These are phyloP conservation scores for Carcinoscorpius rotundicauda DNA, from an alignment of 1,140 invertebrate genomes.

Conservation along the genomic window DNA sequence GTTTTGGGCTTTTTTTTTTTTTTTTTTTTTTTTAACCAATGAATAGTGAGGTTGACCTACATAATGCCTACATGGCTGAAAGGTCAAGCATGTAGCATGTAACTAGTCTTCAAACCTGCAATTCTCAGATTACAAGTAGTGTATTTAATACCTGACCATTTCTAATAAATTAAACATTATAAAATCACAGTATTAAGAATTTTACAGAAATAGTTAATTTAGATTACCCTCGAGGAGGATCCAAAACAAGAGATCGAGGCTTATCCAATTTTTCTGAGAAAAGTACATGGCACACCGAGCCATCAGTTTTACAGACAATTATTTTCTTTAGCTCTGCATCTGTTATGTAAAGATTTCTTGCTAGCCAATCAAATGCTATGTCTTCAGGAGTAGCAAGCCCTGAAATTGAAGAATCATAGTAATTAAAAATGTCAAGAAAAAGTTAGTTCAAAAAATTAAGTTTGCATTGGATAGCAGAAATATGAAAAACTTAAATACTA, in stretches of 20 bases:
- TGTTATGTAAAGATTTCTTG: constrained; percentile 42
- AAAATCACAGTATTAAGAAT: too few species aligned
- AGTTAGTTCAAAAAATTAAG: constrained; percentile 26
- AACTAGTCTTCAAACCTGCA: too few species aligned
- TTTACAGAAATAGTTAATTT: not conserved
- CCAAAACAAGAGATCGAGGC: constrained; percentile 23
- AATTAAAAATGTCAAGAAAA: too few species aligned
- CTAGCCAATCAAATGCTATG: constrained; percentile 42
- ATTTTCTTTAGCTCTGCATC: constrained; percentile 34
- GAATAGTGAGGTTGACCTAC: too few species aligned
- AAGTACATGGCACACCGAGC: constrained; percentile 33
- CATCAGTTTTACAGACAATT: constrained; percentile 37
- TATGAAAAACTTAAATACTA: constrained; percentile 15
- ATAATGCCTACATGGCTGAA: too few species aligned
- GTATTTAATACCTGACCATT: too few species aligned
- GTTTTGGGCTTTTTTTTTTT: not conserved
- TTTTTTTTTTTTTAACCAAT: too few species aligned
- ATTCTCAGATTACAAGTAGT: too few species aligned
- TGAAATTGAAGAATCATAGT: not conserved
- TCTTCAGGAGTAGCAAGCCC: constrained; percentile 27
- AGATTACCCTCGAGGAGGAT: constrained; percentile 29
- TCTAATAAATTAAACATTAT: too few species aligned
- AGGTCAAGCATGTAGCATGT: too few species aligned
- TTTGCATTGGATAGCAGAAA: constrained; percentile 46
- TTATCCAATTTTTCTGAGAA: constrained; percentile 31